Base-by-base conservation (phyloP, 2,888 invertebrate genomes). In the Diaphora mendica region DNA sequence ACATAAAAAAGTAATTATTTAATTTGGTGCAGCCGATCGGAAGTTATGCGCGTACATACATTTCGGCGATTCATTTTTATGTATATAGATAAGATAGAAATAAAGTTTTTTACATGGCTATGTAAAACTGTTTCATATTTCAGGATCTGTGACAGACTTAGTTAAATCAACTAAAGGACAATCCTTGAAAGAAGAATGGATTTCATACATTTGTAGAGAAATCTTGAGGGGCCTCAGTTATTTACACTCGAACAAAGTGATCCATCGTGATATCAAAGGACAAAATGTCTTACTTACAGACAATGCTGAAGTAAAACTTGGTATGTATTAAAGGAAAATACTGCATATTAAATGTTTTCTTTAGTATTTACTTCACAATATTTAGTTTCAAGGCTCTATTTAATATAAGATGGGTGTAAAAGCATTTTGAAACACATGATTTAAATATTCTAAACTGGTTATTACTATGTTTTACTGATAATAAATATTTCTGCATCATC, bases 141-240 rank as follows among this genome's bases (percentile, higher is more conserved):
- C 85, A 97, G 97, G 99, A 78, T 99, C 99, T 74, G 99, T 99
- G 76, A 99, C 99, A 82, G 99, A 99, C 96, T 97, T 99, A 91
- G 99, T 99, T 72, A 99, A 99, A 96, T 99, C 99, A 80, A 99
- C 99, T 80, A 99, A 99, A 96, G 99, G 99, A 72, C 99, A 99
- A 92, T 98, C 98, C 82, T 96, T 99, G 86, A 99, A 99, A 95
- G 99, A 99, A 96, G 99, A 99, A 96, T 99, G 99, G 99, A 99
- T 99, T 92, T 99, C 99, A 74, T 99, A 99, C 93, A 99, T 99
- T 86, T 99, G 99, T 92, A 97, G 99, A 92, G 98, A 99, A 97
- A 98, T 98, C 84, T 96, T 99, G 80, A 97, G 99, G 91, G 99
- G 99, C 85, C 97, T 99, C 78, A 98, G 98, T 91, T 99, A 99